Evolutionary conservation across 2,888 invertebrate species (phyloP).

Genomic region (Mycalesis mineus): DNA sequence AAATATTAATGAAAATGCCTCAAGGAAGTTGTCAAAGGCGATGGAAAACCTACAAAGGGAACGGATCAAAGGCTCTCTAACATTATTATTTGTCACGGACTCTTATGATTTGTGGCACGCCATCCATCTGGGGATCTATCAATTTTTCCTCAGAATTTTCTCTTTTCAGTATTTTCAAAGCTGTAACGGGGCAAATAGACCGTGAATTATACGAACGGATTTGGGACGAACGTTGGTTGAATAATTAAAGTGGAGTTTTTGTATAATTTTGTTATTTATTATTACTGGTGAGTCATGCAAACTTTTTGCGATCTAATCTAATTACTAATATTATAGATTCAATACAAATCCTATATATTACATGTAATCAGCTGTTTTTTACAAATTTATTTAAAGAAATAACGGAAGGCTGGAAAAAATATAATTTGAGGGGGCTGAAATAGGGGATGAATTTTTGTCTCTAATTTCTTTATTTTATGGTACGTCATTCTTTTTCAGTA

Average conservation of each 20-base stretch:
- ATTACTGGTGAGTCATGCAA: no score
- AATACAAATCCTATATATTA: no score
- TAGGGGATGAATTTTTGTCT: no score
- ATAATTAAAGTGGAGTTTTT: no score
- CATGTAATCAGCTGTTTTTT: no score
- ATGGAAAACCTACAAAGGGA: background rate
- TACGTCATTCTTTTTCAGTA: background rate
- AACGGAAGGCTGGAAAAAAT: no score
- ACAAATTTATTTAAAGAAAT: no score
- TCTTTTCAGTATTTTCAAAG: background rate
- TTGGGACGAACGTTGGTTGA: background rate
- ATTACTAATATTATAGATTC: no score
- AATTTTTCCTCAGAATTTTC: background rate
- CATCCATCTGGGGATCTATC: background rate
- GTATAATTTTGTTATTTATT: no score
- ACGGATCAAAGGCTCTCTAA: background rate
- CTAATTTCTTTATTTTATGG: no score
- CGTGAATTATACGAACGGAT: background rate
- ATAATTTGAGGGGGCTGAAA: no score
- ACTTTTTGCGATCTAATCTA: no score
- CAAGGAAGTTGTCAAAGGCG: conserved; percentile 2
- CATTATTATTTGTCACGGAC: background rate
- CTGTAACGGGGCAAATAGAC: background rate
- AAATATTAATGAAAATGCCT: conserved; percentile 6
- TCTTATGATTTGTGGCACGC: background rate